Base-by-base conservation (phyloP, 2,113 vertebrate species). In the Alligator sinensis region DNA sequence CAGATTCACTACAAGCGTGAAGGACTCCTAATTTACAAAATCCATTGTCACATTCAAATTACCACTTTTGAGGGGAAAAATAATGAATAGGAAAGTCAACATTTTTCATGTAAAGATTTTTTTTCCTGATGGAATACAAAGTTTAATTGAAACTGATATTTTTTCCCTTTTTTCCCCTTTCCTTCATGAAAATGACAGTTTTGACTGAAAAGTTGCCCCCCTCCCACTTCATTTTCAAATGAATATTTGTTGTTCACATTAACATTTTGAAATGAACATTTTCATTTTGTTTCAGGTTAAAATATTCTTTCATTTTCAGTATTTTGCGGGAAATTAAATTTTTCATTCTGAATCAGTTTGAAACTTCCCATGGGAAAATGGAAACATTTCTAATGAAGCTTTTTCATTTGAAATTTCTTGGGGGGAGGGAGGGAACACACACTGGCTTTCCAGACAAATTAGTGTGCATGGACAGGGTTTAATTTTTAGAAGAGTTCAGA, bases 1-100 rank as follows among this genome's bases (percentile, higher is more conserved):
- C 91, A 80, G 91, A 90, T 94, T 89, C 93, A 97, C 96, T 91
- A 93, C 88, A 82, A 91, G 95, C 64, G 58, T 15, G 58, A 96
- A 91, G 93, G 96, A 94, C 93, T 84, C 80, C 76, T 58, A 34
- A 5, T 28, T 88, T 75, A 85, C 57, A 82, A 86, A 86, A 77
- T n/a, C 82, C 91, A 86, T 60, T 11, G 7, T 91, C 2, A 13
- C 82, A 83, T 30, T 54, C 54, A 0, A 0, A n/a, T 87, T 82
- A 83, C 61, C 2, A 2, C 75, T 70, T 91, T 85, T 93, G 76
- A 0, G n/a, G 75, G 70, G 38, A 84, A 77, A 55, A 85, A 82
- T 25, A 76, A 75, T 21, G 3, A 16, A 61, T 28, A 84, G 86
- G 79, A 75, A 89, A 87, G 72, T 61, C 91, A 94, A 91, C 4